Evolutionary conservation across 2,113 vertebrate species (phyloP).

Genomic region (Promerops cafer): DNA sequence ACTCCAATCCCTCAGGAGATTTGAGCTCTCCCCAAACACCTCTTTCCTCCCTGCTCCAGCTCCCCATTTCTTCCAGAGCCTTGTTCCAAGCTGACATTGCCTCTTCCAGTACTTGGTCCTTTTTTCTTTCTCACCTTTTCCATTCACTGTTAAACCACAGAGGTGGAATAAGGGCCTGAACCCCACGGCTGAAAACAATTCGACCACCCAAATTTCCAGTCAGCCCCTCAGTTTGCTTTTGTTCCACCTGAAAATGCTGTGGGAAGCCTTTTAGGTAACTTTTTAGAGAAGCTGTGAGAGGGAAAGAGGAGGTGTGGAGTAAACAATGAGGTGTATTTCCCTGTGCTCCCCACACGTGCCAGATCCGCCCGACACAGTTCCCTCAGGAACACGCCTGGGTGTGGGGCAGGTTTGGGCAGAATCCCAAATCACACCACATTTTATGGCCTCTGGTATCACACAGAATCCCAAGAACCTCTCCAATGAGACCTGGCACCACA

Average conservation of each 20-base stretch:
- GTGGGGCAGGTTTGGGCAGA: neutral
- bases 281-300: neutral
- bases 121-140: neutral
- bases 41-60: neutral
- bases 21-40: neutral
- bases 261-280: fast-evolving
- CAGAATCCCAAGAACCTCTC: neutral
- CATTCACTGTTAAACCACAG: neutral
- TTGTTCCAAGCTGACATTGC: neutral
- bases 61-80: neutral
- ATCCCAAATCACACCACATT: neutral
- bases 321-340: fast-evolving
- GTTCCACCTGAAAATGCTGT: neutral
- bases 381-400: fast-evolving
- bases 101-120: neutral
- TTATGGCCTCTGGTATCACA: neutral
- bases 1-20: neutral
- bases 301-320: neutral
- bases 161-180: neutral
- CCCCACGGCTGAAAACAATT: fast-evolving
- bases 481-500: neutral
- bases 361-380: fast-evolving
- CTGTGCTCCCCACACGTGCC: neutral
- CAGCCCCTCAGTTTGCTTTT: neutral
- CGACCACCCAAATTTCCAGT: neutral